These are phyloP conservation scores for Limnephilus rhombicus DNA, from an alignment of 2,888 invertebrate genomes.

Conservation along the genomic window DNA sequence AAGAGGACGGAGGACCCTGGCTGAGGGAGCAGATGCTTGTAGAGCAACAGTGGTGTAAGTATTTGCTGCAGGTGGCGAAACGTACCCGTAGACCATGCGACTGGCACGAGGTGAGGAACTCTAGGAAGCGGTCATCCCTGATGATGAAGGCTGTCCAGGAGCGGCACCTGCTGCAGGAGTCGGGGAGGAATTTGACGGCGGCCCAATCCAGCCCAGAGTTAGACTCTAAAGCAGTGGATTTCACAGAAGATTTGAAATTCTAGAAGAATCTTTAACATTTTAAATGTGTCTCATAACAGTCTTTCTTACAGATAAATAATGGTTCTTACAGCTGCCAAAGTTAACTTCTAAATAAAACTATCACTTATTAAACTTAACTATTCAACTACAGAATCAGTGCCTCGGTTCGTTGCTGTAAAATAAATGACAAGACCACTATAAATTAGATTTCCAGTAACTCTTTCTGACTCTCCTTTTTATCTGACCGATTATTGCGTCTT, in stretches of 20 bases:
- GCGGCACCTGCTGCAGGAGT: constrained; percentile 76
- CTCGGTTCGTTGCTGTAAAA: too few species aligned
- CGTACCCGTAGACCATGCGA: constrained; percentile 75
- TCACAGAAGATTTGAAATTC: constrained; percentile 55
- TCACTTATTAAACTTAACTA: not conserved
- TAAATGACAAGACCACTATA: not conserved
- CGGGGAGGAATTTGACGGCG: constrained; percentile 68
- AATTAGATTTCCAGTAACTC: not conserved
- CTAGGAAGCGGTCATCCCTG: constrained; percentile 78
- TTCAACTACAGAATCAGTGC: not conserved
- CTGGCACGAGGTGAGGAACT: constrained; percentile 78
- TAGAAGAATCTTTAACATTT: constrained; percentile 3
- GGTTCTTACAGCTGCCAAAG: not conserved
- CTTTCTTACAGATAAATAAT: not conserved
- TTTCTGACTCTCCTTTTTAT: not conserved
- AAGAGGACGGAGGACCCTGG: constrained; percentile 73
- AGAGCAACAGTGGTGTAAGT: constrained; percentile 77
- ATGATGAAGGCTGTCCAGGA: constrained; percentile 78
- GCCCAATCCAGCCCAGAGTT: constrained; percentile 41
- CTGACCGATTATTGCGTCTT: not conserved
- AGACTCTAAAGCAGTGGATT: constrained; percentile 47
- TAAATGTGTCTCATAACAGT: not conserved
- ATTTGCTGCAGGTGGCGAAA: constrained; percentile 74
- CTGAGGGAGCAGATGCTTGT: constrained; percentile 77
- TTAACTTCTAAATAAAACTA: not conserved